Evolutionary conservation across 2,797 vertebrate species (phyloP).

Genomic region (Tapirus indicus): DNA sequence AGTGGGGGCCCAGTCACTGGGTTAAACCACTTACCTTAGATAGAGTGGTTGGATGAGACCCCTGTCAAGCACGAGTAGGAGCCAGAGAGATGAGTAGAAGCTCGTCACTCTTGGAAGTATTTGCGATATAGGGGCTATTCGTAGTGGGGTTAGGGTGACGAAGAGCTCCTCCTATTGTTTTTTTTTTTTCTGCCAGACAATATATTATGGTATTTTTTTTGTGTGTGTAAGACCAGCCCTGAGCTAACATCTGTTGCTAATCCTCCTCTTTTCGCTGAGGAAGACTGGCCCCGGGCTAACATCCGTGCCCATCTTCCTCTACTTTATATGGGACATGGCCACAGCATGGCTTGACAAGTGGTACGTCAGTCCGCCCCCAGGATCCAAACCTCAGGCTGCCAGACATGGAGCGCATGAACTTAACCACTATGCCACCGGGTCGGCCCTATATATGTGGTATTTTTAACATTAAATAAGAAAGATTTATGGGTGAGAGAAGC

Average conservation of each 20-base stretch:
- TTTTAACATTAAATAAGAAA: slow-evolving; percentile 19
- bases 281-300: no score
- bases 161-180: background rate
- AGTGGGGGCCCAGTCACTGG: background rate
- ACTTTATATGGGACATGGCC: no score
- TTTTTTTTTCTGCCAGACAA: background rate
- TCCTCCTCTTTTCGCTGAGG: no score
- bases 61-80: background rate
- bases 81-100: background rate
- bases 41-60: accelerated
- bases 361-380: no score
- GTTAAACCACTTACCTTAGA: background rate
- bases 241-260: no score
- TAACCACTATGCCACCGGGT: no score
- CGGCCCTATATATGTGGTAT: background rate
- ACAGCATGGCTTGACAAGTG: no score
- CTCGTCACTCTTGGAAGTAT: background rate
- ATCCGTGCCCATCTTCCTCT: no score
- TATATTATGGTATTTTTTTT: background rate
- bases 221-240: no score
- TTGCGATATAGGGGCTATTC: background rate
- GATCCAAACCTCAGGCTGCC: no score
- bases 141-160: background rate
- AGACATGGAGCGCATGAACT: no score
- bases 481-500: background rate